phyloP scores from a whole-genome alignment of 2,888 invertebrate genomes.

The Eumacrocentrus americanus region DNA sequence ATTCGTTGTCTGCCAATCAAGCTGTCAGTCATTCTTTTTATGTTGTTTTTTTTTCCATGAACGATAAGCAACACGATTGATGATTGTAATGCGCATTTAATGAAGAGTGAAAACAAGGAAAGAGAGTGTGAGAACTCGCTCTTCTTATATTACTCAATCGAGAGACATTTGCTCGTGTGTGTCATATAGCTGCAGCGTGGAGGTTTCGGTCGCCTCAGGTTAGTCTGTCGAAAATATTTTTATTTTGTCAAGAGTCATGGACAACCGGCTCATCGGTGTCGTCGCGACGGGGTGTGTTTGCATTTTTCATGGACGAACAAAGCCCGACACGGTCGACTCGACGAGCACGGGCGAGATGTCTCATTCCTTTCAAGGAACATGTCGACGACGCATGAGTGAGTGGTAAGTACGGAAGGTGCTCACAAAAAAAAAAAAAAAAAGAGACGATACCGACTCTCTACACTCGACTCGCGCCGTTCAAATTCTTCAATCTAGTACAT shows the following conservation, averaged over 20 bases:
- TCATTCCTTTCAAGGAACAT: conserved; percentile 56
- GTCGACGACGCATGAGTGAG: conserved; percentile 56
- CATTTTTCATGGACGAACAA: not conserved
- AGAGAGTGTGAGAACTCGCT: conserved; percentile 4
- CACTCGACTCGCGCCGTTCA: conserved; percentile 50
- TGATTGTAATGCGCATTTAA: conserved; percentile 12
- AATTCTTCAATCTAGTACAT: conserved; percentile 26
- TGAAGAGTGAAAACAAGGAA: conserved; percentile 11
- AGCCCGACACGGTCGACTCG: conserved; percentile 18
- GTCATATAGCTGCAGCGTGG: conserved; percentile 54
- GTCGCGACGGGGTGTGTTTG: not conserved
- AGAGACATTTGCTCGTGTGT: conserved; percentile 22
- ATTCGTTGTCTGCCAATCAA: not conserved
- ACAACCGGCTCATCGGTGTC: conserved; percentile 2
- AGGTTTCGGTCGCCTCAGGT: conserved; percentile 58
- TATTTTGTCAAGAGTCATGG: conserved; percentile 17
- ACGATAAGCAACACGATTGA: no score
- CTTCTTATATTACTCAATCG: conserved; percentile 19
- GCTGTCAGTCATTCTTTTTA: not conserved
- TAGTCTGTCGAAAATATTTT: conserved; percentile 54
- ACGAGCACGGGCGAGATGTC: conserved; percentile 27
- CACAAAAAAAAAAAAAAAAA: conserved; percentile 35
- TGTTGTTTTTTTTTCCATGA: conserved; percentile 4
- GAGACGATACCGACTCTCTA: conserved; percentile 44
- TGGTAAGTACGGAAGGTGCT: conserved; percentile 60